phyloP scores from a whole-genome alignment of 2,888 invertebrate species.

The Morinoia aosen region DNA sequence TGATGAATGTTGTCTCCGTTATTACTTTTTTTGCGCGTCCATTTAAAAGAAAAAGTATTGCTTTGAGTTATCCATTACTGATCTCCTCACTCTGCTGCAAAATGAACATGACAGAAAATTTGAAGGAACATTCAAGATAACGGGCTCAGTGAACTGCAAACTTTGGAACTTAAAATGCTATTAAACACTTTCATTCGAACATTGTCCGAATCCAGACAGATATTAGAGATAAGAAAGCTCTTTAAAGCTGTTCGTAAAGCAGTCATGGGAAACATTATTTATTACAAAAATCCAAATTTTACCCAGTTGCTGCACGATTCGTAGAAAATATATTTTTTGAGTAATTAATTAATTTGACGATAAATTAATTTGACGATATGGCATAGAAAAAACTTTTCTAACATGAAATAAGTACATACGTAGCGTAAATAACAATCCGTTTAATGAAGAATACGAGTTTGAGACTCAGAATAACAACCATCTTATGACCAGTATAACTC shows the following conservation, averaged over 20 bases:
- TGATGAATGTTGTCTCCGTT: too few species aligned
- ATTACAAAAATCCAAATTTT: too few species aligned
- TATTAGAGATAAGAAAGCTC: not conserved
- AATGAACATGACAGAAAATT: not conserved
- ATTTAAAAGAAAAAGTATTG: not conserved
- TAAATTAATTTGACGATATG: too few species aligned
- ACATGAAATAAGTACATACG: too few species aligned
- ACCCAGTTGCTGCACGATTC: not conserved
- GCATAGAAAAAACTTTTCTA: too few species aligned
- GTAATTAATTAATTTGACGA: too few species aligned
- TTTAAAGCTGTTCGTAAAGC: not conserved
- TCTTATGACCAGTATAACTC: too few species aligned
- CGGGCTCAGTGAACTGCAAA: not conserved
- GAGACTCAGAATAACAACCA: too few species aligned
- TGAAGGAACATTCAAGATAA: not conserved
- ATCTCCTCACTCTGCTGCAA: not conserved
- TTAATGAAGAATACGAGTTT: too few species aligned
- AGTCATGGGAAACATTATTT: not conserved
- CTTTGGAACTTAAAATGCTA: not conserved
- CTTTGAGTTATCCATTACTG: not conserved
- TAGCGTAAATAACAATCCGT: too few species aligned
- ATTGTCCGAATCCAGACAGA: not conserved
- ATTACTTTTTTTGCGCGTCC: too few species aligned
- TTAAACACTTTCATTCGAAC: not conserved
- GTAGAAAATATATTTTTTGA: too few species aligned